A percentile compares a stretch with the other conserved stretches of the same genome.
phyloP scores from a whole-genome alignment of 1,140 invertebrate species.

The Mizuhopecten yessoensis region DNA sequence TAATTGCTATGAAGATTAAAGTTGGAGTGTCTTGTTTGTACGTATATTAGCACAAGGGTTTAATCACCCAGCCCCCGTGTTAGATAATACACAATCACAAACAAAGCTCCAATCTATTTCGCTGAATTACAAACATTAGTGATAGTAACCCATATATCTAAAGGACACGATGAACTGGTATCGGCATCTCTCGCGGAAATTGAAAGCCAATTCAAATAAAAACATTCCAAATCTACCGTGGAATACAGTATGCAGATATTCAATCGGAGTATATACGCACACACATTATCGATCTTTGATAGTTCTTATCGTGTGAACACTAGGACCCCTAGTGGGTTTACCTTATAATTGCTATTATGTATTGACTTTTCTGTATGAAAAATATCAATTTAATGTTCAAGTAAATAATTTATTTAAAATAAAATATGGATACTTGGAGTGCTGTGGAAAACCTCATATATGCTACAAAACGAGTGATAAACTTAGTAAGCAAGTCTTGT shows the following conservation, averaged over 20 bases:
- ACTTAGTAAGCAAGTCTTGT: too few species aligned
- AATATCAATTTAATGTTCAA: too few species aligned
- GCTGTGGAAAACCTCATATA: too few species aligned
- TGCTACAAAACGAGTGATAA: too few species aligned
- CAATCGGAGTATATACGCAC: not conserved
- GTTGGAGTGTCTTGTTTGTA: slow-evolving; percentile 26
- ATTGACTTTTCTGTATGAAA: not conserved
- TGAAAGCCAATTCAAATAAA: slow-evolving; percentile 24
- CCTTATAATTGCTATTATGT: not conserved
- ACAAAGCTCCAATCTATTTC: not conserved
- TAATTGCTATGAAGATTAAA: not conserved
- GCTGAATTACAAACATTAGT: not conserved
- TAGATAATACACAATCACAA: slow-evolving; percentile 17
- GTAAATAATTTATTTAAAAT: too few species aligned
- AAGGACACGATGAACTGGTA: not conserved
- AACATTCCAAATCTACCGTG: slow-evolving; percentile 16
- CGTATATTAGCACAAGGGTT: slow-evolving; percentile 26
- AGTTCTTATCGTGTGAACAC: not conserved
- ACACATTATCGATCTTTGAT: slow-evolving; percentile 27
- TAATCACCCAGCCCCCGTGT: not conserved
- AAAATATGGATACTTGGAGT: too few species aligned
- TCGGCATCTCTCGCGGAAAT: slow-evolving; percentile 1
- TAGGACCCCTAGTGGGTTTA: not conserved
- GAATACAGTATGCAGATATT: not conserved
- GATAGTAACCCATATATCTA: slow-evolving; percentile 28